Conservation (phyloP, 2,888 invertebrate genomes). For the Pandemis cinnamomeana region DNA sequence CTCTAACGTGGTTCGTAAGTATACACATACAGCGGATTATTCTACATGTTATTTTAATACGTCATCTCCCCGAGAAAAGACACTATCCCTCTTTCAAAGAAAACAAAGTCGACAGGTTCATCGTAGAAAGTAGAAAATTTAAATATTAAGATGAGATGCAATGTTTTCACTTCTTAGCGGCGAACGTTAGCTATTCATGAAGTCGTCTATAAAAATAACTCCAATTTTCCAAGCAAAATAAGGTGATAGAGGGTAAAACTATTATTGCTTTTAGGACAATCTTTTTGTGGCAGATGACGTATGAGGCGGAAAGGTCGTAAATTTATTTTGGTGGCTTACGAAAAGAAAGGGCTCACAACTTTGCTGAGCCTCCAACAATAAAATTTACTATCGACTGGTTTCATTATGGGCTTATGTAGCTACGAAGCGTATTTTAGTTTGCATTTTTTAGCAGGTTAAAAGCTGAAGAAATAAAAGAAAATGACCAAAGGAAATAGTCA, state of each 20-base stretch:
- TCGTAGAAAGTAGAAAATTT: constrained; percentile 17
- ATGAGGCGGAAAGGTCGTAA: constrained; percentile 15
- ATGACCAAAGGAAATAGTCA: too few species aligned
- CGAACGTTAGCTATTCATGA: constrained; percentile 14
- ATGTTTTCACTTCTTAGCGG: constrained; percentile 14
- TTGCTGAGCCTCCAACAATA: constrained; percentile 1
- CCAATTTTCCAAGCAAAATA: constrained; percentile 6
- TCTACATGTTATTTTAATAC: not conserved
- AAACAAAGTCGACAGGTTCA: not conserved
- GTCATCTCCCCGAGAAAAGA: not conserved
- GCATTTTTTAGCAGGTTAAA: not conserved
- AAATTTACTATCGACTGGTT: constrained; percentile 14
- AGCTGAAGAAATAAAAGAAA: too few species aligned
- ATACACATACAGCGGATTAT: not conserved
- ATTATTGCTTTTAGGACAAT: constrained; percentile 24
- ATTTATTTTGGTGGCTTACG: constrained; percentile 22
- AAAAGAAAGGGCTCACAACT: constrained; percentile 6
- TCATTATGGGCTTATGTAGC: not conserved
- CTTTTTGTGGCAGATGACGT: constrained; percentile 25
- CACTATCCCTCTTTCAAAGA: not conserved
- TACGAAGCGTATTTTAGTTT: not conserved
- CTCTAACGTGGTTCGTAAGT: not conserved
- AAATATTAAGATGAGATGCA: constrained; percentile 29
- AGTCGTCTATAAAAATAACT: constrained; percentile 19
- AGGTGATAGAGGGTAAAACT: constrained; percentile 22